Base-by-base conservation (phyloP, 1,140 invertebrate genomes). In the Drosophila asahinai region DNA sequence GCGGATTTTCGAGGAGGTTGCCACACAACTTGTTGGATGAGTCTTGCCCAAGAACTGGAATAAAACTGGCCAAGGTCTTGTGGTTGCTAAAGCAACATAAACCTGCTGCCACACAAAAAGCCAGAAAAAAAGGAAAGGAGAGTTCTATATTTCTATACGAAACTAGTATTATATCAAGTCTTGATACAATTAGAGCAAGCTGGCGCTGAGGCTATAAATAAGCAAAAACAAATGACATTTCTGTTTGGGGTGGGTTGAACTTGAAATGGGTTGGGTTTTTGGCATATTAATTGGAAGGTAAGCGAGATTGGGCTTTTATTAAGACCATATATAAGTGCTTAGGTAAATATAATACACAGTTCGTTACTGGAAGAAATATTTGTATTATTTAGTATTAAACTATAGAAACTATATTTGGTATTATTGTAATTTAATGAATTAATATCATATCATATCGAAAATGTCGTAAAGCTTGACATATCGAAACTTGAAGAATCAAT, bases 1-100 rank as follows among this genome's bases (percentile, higher is more conserved):
- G 57, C 27, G 55, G 62, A 64, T 65, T 43, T 61, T 12, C 38
- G n/a, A 33, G 36, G n/a, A 36, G 67, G 67, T 71, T 68, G 67
- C 63, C 63, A 43, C 48, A 70, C 66, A 36, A 70, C 61, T 66
- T 66, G 11, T 63, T 19, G 58, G 63, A 66, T 63, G 63, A 27
- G 58, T 66, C 59, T 66, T 66, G 58, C 19, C 42, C 58, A 63
- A 66, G 64, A 67, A 64, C 64, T 48, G 63, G 67, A 68, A 40
- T n/a, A 25, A 38, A 54, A 38, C 67, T 52, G 66, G 15, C 63
- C 67, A 55, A 71, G 64, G 40, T 68, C 40, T 66, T 19, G 2
- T n/a, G 22, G 40, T 62, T 36, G 57, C 64, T 42, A 47, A 66
- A 63, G 19, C 36, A 36, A 25, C 8, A 55, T 17, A 43, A 54